A percentile compares a stretch with the other conserved stretches of the same genome.
These are phyloP conservation scores for Erethizon dorsatum DNA, from an alignment of 2,797 vertebrate genomes.

Conservation along the genomic window DNA sequence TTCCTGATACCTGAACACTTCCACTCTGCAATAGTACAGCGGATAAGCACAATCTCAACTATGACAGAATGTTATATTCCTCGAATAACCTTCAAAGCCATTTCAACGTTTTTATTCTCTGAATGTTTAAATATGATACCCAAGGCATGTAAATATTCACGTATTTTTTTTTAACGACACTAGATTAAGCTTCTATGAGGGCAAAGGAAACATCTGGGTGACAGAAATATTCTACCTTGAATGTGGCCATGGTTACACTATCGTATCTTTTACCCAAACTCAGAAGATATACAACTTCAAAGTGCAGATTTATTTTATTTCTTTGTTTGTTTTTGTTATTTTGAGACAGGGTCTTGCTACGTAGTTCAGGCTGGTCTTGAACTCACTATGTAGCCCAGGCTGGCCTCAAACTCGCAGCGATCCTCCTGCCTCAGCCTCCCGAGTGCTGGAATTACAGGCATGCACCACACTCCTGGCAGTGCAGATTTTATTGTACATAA, in stretches of 20 bases:
- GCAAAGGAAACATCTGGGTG: not conserved
- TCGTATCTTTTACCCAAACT: not conserved
- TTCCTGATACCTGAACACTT: conserved; percentile 54
- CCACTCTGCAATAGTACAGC: conserved; percentile 10
- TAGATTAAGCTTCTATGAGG: conserved; percentile 58
- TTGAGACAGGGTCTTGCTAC: not conserved
- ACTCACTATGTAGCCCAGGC: not conserved
- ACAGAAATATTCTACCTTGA: not conserved
- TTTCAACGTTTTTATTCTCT: conserved; percentile 51
- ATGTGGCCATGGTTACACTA: not conserved
- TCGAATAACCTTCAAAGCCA: conserved; percentile 56
- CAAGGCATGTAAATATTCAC: conserved; percentile 3
- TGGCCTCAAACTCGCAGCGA: not conserved
- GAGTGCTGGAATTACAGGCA: not conserved
- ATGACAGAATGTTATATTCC: conserved; percentile 1
- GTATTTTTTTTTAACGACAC: conserved; percentile 24
- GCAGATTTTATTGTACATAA: conserved; percentile 17
- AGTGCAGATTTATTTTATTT: conserved; percentile 8
- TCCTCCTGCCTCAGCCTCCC: not conserved
- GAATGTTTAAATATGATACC: conserved; percentile 45
- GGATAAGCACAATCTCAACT: conserved; percentile 25
- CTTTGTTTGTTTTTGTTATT: not conserved
- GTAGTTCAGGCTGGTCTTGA: not conserved
- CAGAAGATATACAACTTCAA: not conserved
- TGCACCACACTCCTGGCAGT: not conserved